Percentiles rank a stretch among this genome's conserved stretches.
Conservation (phyloP, 2,888 invertebrate genomes). For the Bedellia somnulentella region DNA sequence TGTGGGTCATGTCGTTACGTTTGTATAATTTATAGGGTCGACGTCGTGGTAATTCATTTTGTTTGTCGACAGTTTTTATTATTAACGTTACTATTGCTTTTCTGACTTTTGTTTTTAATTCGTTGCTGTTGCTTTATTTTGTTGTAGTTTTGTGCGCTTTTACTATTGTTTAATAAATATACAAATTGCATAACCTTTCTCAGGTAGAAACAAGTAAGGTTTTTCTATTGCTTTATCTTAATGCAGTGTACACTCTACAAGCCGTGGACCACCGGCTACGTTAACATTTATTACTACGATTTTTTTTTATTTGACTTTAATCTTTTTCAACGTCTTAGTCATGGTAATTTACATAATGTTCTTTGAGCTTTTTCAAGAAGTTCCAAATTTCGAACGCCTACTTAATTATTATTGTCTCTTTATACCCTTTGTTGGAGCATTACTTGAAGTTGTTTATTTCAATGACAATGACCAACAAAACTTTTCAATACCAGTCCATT, state of each 20-base stretch:
- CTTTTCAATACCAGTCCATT: no score
- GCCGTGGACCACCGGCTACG: constrained; percentile 26
- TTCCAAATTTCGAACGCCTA: no score
- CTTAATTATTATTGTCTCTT: no score
- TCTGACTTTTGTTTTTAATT: no score
- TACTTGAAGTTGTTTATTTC: no score
- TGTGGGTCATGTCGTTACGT: constrained; percentile 19
- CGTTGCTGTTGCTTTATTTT: no score
- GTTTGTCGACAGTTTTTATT: constrained; percentile 17
- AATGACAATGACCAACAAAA: no score
- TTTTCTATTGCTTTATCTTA: no score
- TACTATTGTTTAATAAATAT: no score
- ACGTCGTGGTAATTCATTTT: constrained; percentile 15
- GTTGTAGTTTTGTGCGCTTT: no score
- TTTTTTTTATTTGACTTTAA: constrained; percentile 26
- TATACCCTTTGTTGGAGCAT: no score
- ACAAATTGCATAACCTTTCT: constrained; percentile 13
- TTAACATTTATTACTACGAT: constrained; percentile 16
- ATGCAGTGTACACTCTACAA: no score
- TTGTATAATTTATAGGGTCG: constrained; percentile 16
- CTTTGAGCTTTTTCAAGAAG: constrained; percentile 1
- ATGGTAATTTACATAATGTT: constrained; percentile 25
- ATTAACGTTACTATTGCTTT: background rate
- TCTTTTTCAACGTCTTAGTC: constrained; percentile 21
- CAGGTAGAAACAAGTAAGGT: constrained; percentile 14